Percentiles rank a stretch among this genome's conserved stretches.
phyloP scores from a whole-genome alignment of 2,888 invertebrate species.

The Mesodorylaimus sp. region DNA sequence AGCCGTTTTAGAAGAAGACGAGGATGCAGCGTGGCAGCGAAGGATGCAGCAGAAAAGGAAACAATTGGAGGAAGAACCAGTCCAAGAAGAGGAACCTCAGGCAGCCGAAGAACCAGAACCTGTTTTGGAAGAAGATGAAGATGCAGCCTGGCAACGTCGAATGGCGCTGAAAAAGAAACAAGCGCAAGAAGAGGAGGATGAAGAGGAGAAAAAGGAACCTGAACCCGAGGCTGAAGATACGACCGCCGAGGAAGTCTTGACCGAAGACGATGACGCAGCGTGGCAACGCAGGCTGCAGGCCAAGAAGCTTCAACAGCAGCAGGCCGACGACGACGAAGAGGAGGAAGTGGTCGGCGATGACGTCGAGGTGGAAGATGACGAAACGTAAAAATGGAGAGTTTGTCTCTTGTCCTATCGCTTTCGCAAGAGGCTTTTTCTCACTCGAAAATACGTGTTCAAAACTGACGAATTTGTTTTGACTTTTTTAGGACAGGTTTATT shows the following conservation, averaged over 20 bases:
- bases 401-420: too few species aligned
- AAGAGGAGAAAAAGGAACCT: conserved; percentile 1
- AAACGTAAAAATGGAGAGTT: conserved; percentile 14
- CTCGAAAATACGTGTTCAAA: too few species aligned
- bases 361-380: conserved; percentile 17
- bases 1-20: too few species aligned
- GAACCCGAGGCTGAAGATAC: too few species aligned
- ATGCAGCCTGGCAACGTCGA: background rate
- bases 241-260: conserved; percentile 14
- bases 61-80: background rate
- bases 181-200: conserved; percentile 7
- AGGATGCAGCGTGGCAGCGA: conserved; percentile 15
- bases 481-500: too few species aligned
- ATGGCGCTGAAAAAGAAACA: conserved; percentile 6
- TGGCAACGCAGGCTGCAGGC: conserved; percentile 14
- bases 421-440: too few species aligned
- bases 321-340: conserved; percentile 14
- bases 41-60: conserved; percentile 12
- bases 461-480: too few species aligned
- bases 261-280: conserved; percentile 17
- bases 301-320: conserved; percentile 5
- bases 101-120: background rate
- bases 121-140: background rate
- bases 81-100: conserved; percentile 2
- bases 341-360: conserved; percentile 18